A percentile compares a stretch with the other conserved stretches of the same genome.
Evolutionary conservation across 2,797 vertebrate species (phyloP).

Genomic region (Zonotrichia albicollis): DNA sequence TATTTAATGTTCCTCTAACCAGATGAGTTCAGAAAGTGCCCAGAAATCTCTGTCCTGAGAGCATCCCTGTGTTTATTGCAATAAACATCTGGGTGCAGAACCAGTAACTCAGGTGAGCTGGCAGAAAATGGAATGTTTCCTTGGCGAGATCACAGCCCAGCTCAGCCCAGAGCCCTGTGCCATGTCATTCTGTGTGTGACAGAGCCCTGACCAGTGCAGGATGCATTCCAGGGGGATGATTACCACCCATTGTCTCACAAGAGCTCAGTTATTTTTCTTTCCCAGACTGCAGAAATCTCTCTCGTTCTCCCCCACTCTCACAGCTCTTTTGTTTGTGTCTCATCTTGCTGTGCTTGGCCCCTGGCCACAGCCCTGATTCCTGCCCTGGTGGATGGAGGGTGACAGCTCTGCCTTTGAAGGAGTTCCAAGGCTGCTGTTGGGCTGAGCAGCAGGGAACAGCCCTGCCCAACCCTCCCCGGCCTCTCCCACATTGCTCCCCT

Average conservation of each 20-base stretch:
- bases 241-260: not conserved
- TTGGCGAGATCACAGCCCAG: not conserved
- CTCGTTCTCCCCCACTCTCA: not conserved
- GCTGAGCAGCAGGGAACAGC: slow-evolving; percentile 47
- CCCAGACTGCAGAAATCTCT: not conserved
- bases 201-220: not conserved
- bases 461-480: slow-evolving; percentile 25
- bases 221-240: not conserved
- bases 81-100: not conserved
- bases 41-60: not conserved
- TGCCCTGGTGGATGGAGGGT: slow-evolving; percentile 32
- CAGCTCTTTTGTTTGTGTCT: slow-evolving; percentile 33
- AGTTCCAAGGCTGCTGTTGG: slow-evolving; percentile 40
- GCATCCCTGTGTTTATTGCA: not conserved
- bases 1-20: not conserved
- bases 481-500: slow-evolving; percentile 20
- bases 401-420: slow-evolving; percentile 51
- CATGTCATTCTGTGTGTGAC: not conserved
- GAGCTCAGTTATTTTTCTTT: not conserved
- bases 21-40: not conserved
- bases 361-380: not conserved
- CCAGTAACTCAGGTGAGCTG: not conserved
- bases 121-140: fast-evolving
- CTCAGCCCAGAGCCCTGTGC: not conserved
- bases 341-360: slow-evolving; percentile 24